A percentile compares a stretch with the other conserved stretches of the same genome.
Conservation (phyloP, 2,797 vertebrate genomes). For the Urosaurus nigricauda region DNA sequence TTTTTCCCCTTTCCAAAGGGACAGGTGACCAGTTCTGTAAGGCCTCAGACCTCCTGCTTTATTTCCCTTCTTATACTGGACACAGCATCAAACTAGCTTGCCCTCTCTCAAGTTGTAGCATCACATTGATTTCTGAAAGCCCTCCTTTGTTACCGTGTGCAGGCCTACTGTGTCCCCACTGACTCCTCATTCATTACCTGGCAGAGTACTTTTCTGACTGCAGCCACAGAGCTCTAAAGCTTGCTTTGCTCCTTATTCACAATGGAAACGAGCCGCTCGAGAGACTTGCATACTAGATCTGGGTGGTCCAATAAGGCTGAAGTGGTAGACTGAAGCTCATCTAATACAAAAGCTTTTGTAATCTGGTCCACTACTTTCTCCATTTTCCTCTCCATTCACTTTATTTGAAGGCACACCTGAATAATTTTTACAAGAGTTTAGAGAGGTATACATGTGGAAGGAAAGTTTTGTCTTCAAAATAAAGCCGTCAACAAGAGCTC, state of each 20-base stretch:
- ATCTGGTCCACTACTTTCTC: background rate
- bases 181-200: conserved; percentile 39
- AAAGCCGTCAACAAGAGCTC: background rate
- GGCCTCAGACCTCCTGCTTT: conserved; percentile 30
- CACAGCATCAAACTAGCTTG: conserved; percentile 16
- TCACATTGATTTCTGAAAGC: conserved; percentile 31
- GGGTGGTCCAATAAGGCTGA: conserved; percentile 42
- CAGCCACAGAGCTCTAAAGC: conserved; percentile 22
- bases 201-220: conserved; percentile 25
- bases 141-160: conserved; percentile 22
- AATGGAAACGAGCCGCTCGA: conserved; percentile 5
- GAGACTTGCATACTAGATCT: conserved; percentile 9
- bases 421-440: conserved; percentile 19
- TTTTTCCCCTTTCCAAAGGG: conserved; percentile 6
- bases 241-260: conserved; percentile 21
- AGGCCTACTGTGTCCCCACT: conserved; percentile 31
- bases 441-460: background rate
- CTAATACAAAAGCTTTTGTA: conserved; percentile 11
- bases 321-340: conserved; percentile 23
- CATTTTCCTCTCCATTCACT: background rate
- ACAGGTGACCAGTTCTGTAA: conserved; percentile 21
- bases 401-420: background rate
- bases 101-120: conserved; percentile 22
- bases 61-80: conserved; percentile 38
- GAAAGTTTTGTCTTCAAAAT: background rate